Conservation (phyloP, 2,797 vertebrate genomes). For the Brotula barbata region DNA sequence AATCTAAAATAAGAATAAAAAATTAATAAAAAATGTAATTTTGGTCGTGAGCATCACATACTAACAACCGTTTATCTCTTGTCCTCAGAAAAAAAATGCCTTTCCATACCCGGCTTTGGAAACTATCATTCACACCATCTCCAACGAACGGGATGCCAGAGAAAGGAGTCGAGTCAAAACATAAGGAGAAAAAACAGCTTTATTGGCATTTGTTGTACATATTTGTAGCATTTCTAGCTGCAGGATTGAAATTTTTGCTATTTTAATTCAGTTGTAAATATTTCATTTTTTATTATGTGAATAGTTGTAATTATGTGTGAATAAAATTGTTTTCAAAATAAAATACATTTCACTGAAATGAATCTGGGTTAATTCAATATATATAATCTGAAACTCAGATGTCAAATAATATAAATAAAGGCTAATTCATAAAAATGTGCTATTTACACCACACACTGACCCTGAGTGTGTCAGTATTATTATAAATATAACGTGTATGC, state of each 20-base stretch:
- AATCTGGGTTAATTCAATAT: conserved; percentile 40
- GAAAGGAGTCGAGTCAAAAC: conserved; percentile 50
- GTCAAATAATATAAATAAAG: conserved; percentile 52
- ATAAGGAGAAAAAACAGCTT: conserved; percentile 31
- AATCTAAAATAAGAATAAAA: not conserved
- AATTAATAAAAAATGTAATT: too few species aligned
- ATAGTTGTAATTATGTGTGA: conserved; percentile 18
- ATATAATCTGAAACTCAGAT: conserved; percentile 34
- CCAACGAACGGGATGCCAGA: conserved; percentile 68
- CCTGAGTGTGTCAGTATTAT: not conserved
- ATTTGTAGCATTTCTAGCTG: conserved; percentile 64
- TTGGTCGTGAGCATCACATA: not conserved
- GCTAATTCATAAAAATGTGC: conserved; percentile 13
- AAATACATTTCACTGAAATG: conserved; percentile 44
- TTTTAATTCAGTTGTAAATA: conserved; percentile 29
- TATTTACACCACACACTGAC: conserved; percentile 42
- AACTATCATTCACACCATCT: conserved; percentile 72
- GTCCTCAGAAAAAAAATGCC: conserved; percentile 71
- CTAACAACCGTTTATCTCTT: conserved; percentile 8
- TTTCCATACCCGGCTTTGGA: conserved; percentile 78
- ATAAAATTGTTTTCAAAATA: conserved; percentile 46
- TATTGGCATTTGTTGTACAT: conserved; percentile 56
- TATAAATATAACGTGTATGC: conserved; percentile 15
- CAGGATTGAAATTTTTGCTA: conserved; percentile 18
- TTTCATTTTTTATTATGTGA: conserved; percentile 6